These are phyloP conservation scores for Apodemia mormo DNA, from an alignment of 2,888 invertebrate species.

Conservation along the genomic window DNA sequence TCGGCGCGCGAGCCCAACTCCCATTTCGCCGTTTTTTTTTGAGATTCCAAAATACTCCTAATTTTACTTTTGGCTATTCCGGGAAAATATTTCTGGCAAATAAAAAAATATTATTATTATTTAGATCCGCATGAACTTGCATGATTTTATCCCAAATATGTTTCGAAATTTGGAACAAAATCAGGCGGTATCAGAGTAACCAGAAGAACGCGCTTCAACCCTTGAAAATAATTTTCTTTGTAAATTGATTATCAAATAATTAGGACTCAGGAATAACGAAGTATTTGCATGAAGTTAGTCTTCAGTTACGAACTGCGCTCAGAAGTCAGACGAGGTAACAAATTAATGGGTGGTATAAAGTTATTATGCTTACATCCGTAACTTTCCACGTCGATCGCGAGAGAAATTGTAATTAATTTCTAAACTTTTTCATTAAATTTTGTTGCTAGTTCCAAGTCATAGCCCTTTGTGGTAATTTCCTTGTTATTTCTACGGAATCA, in stretches of 20 bases:
- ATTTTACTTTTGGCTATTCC: too few relatives aligned
- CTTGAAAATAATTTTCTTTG: too few relatives aligned
- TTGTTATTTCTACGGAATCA: background rate
- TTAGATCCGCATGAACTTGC: too few relatives aligned
- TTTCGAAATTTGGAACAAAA: too few relatives aligned
- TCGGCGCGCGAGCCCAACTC: too few relatives aligned
- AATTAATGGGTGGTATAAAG: slow-evolving; percentile 1
- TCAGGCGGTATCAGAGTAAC: too few relatives aligned
- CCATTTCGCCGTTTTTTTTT: too few relatives aligned
- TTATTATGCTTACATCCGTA: background rate
- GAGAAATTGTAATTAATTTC: slow-evolving; percentile 1
- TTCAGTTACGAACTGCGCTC: background rate
- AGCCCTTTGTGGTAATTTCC: background rate
- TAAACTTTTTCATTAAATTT: background rate
- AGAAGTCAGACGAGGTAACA: background rate
- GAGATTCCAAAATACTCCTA: too few relatives aligned
- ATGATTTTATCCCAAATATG: too few relatives aligned
- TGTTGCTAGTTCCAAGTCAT: background rate
- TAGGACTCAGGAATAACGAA: background rate
- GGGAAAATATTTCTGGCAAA: too few relatives aligned
- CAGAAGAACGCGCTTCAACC: too few relatives aligned
- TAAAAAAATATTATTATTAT: too few relatives aligned
- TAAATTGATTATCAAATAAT: background rate
- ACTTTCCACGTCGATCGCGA: background rate
- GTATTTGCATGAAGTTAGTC: background rate